Base-by-base conservation (phyloP, 2,113 vertebrate genomes). In the Gallinago media region DNA sequence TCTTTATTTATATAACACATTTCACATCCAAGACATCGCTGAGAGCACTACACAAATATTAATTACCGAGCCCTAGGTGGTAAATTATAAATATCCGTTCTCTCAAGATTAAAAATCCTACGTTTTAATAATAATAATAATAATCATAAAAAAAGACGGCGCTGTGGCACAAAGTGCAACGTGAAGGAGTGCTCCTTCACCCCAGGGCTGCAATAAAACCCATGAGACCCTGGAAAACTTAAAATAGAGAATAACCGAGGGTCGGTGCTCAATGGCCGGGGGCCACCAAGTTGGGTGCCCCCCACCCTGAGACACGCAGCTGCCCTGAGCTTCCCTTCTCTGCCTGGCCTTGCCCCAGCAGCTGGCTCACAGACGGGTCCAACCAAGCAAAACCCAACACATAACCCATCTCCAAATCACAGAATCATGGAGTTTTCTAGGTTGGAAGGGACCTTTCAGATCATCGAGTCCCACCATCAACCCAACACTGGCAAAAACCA, bases 41-140 rank as follows among this genome's bases (percentile, higher is more conserved):
- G 85, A 97, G 95, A 96, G 95, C 95, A 94, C 95, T 95, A 96
- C 94, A 82, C 95, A 97, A 97, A 95, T 96, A 97, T 97, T 96
- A 96, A 97, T 97, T 97, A 97, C 89, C 78, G 67, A 95, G 95
- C 95, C 80, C 87, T 96, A 34, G 92, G 94, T 93, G 91, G 63
- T 87, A 82, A 94, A 96, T 97, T 96, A 96, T 94, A 97, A 97
- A 97, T 74, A 97, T 70, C 88, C 87, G n/a, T 88, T 97, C 89
- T 93, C 92, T 95, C 13, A 78, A 77, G 91, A 96, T 81, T 90
- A 87, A 87, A 96, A 95, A 65, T 17, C 29, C 66, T 67, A 56
- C 6, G 2, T 70, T 66, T 66, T 96, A 86, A 92, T 95, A 92
- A 92, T 68, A 85, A 67, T 63, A 91, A 71, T 88, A 71, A 13